These are phyloP conservation scores for Macrobrachium rosenbergii DNA, from an alignment of 1,140 invertebrate species.

Conservation along the genomic window DNA sequence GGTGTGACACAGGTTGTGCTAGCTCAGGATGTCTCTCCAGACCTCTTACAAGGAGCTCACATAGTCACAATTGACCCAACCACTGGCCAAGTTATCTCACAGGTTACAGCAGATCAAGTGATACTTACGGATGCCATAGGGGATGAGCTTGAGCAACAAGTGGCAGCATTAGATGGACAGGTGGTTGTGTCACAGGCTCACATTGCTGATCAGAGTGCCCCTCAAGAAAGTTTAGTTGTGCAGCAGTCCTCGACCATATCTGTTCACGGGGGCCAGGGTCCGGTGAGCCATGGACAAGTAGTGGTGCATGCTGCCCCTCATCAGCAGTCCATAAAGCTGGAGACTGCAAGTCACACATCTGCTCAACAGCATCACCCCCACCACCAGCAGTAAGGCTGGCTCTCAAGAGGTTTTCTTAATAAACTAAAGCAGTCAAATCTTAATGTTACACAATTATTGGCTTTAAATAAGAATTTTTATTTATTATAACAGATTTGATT, in stretches of 20 bases:
- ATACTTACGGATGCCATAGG: slow-evolving; percentile 54
- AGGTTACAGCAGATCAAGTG: slow-evolving; percentile 65
- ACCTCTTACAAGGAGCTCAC: slow-evolving; percentile 65
- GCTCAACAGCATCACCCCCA: slow-evolving; percentile 2
- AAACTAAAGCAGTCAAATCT: background rate
- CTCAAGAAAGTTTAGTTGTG: slow-evolving; percentile 36
- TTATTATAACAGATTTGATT: no score
- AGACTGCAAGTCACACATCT: slow-evolving; percentile 14
- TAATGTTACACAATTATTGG: no score
- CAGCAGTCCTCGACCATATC: slow-evolving; percentile 30
- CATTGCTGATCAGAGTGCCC: slow-evolving; percentile 13
- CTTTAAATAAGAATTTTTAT: no score
- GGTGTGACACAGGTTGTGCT: slow-evolving; percentile 66
- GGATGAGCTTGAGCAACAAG: slow-evolving; percentile 55
- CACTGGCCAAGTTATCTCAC: slow-evolving; percentile 64
- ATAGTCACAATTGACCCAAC: slow-evolving; percentile 66
- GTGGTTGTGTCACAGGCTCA: slow-evolving; percentile 39
- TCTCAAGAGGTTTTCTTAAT: background rate
- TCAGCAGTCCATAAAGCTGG: slow-evolving; percentile 49
- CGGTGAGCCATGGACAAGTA: slow-evolving; percentile 38
- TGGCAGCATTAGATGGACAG: slow-evolving; percentile 48
- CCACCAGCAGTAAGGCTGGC: slow-evolving; percentile 36
- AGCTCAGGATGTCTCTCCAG: slow-evolving; percentile 64
- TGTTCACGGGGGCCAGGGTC: slow-evolving; percentile 13
- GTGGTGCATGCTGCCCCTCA: slow-evolving; percentile 29